phyloP scores from a whole-genome alignment of 2,113 vertebrate genomes.

The Podocnemis expansa region DNA sequence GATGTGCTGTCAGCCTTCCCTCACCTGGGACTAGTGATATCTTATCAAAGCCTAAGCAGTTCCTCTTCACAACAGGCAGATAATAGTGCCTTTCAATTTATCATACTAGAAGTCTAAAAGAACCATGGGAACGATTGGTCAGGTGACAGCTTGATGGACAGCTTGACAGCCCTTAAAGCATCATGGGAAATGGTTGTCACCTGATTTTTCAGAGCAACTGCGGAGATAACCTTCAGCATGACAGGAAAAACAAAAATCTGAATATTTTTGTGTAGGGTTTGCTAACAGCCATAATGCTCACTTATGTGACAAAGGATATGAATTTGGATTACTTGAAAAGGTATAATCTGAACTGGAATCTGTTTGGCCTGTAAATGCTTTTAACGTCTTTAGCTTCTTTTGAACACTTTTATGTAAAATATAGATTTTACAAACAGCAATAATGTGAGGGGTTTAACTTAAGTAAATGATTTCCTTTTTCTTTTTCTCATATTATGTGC shows the following conservation, averaged over 20 bases:
- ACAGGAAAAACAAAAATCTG: conserved; percentile 90
- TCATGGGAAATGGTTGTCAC: conserved; percentile 99
- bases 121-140: conserved; percentile 93
- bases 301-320: conserved; percentile 71
- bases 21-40: conserved; percentile 99
- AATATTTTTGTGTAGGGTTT: conserved; percentile 82
- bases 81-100: conserved; percentile 92
- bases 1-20: conserved; percentile 89
- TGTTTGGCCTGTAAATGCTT: conserved; percentile 51
- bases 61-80: conserved; percentile 86
- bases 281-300: conserved; percentile 66
- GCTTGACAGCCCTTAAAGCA: conserved; percentile 95
- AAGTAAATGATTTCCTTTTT: background rate
- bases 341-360: conserved; percentile 64
- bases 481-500: background rate
- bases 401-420: conserved; percentile 38
- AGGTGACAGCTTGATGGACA: conserved; percentile 96
- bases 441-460: background rate
- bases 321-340: conserved; percentile 72
- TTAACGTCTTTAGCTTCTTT: conserved; percentile 59
- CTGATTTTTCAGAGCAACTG: conserved; percentile 89
- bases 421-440: conserved; percentile 30
- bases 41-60: conserved; percentile 99
- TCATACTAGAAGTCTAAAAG: conserved; percentile 84
- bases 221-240: conserved; percentile 98